These are phyloP conservation scores for Zootermopsis nevadensis DNA, from an alignment of 2,888 invertebrate genomes.

Conservation along the genomic window DNA sequence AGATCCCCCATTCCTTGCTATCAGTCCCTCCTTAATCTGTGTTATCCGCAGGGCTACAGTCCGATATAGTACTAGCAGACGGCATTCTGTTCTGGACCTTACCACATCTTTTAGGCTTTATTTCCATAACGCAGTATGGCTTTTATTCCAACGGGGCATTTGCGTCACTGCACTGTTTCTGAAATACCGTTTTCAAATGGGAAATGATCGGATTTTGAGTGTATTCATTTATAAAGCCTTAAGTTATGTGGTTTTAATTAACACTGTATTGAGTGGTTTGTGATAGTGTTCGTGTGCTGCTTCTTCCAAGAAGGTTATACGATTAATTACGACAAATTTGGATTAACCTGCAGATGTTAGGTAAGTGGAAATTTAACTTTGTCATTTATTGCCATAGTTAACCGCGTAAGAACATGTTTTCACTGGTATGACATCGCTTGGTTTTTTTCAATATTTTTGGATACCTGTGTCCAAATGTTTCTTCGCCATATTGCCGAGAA, in stretches of 20 bases:
- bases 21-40: conserved; percentile 17
- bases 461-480: too few relatives aligned
- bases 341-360: not conserved
- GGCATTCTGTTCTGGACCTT: not conserved
- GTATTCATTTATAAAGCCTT: not conserved
- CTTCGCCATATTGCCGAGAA: too few relatives aligned
- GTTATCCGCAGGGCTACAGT: not conserved
- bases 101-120: not conserved
- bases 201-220: not conserved
- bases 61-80: not conserved
- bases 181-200: not conserved
- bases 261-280: not conserved
- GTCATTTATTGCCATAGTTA: too few relatives aligned
- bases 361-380: not conserved
- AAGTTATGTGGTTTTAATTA: not conserved
- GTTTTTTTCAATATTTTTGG: too few relatives aligned
- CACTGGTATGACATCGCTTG: too few relatives aligned
- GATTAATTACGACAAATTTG: not conserved
- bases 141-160: too few relatives aligned
- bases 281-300: not conserved
- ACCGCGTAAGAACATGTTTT: too few relatives aligned
- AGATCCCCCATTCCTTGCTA: not conserved
- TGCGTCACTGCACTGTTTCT: not conserved
- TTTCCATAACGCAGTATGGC: too few relatives aligned
- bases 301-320: not conserved